Percentiles rank a stretch among this genome's conserved stretches.
Evolutionary conservation across 35 echinoderm and acorn worm genomes (phyloP).

Genomic region (Ptychodera flava): DNA sequence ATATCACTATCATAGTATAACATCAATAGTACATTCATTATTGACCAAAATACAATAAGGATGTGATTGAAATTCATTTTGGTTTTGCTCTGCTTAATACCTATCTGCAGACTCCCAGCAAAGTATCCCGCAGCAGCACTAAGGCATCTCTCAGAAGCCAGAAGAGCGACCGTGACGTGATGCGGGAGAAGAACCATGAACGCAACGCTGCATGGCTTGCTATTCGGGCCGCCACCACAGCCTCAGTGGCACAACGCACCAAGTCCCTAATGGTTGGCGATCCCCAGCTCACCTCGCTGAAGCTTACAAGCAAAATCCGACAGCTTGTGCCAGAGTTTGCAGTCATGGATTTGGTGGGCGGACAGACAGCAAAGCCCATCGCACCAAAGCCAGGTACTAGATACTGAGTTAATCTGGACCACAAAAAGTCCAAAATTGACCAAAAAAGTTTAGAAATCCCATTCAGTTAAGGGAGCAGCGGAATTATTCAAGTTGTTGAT

Average conservation of each 20-base stretch:
- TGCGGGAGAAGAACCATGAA: conserved; percentile 50
- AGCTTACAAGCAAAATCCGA: conserved; percentile 45
- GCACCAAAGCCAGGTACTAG: not conserved
- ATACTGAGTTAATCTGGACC: too few relatives aligned
- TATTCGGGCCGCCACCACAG: conserved; percentile 41
- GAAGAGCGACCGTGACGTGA: conserved; percentile 20
- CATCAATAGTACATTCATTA: too few relatives aligned
- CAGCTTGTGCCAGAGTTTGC: conserved; percentile 54
- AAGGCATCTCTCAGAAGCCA: not conserved
- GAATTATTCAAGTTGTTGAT: too few relatives aligned
- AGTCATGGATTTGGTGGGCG: conserved; percentile 61
- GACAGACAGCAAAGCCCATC: conserved; percentile 26
- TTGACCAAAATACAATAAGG: too few relatives aligned
- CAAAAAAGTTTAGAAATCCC: too few relatives aligned
- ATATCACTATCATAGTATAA: too few relatives aligned
- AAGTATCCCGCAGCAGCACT: not conserved
- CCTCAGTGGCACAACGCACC: conserved; percentile 51
- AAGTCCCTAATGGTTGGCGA: conserved; percentile 76
- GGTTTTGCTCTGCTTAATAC: not conserved
- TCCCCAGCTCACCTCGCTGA: conserved; percentile 56
- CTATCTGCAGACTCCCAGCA: not conserved
- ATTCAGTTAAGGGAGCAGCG: too few relatives aligned
- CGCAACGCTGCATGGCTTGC: conserved; percentile 72
- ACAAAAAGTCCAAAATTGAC: too few relatives aligned
- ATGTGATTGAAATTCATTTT: not conserved